These are phyloP conservation scores for Myathropa florea DNA, from an alignment of 2,888 invertebrate genomes.

Conservation along the genomic window DNA sequence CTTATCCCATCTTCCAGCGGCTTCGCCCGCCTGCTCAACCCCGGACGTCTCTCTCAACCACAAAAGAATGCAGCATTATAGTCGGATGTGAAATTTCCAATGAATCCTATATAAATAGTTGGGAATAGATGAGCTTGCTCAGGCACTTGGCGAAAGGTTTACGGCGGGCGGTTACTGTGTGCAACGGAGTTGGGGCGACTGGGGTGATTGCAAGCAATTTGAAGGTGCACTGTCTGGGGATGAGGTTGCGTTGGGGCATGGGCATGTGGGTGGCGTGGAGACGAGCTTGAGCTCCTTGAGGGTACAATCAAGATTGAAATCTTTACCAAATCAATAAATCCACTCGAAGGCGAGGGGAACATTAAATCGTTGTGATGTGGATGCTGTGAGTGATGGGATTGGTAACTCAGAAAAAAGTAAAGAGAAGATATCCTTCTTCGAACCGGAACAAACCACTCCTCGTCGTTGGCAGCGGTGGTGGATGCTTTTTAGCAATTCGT, in stretches of 20 bases:
- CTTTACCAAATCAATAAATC: not conserved
- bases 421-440: too few species aligned
- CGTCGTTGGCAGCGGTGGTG: not conserved
- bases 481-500: not conserved
- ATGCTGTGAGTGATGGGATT: not conserved
- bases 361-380: not conserved
- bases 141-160: not conserved
- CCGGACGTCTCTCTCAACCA: conserved; percentile 1
- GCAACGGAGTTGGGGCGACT: not conserved
- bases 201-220: not conserved
- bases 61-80: conserved; percentile 51
- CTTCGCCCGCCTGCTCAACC: not conserved
- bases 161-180: not conserved
- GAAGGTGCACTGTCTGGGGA: too few species aligned
- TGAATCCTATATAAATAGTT: conserved; percentile 5
- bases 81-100: conserved; percentile 10
- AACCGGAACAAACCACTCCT: not conserved
- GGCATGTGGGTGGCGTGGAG: too few species aligned
- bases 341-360: not conserved
- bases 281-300: not conserved
- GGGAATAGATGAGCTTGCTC: not conserved
- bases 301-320: not conserved
- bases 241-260: too few species aligned
- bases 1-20: conserved; percentile 7
- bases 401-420: not conserved